Percentiles rank a stretch among this genome's conserved stretches.
These are phyloP conservation scores for Melierax canorus DNA, from an alignment of 2,113 vertebrate genomes.

Conservation along the genomic window DNA sequence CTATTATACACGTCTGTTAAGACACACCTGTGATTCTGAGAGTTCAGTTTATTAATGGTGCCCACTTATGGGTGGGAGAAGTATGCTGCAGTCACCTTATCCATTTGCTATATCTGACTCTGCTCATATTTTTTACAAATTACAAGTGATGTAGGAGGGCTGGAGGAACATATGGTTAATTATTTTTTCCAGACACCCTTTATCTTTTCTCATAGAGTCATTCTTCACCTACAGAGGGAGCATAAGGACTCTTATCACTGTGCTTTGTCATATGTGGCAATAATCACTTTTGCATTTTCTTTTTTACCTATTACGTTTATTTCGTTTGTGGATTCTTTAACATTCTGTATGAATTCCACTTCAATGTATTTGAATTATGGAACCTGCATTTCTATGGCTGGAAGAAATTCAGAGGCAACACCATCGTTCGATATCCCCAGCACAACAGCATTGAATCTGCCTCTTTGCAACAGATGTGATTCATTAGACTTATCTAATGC, in stretches of 20 bases:
- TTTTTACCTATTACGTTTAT: background rate
- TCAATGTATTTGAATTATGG: background rate
- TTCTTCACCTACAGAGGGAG: conserved; percentile 22
- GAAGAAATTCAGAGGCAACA: background rate
- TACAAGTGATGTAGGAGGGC: background rate
- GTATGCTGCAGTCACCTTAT: background rate
- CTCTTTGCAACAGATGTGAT: background rate
- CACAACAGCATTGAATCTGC: background rate
- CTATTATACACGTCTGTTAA: background rate
- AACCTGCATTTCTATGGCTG: background rate
- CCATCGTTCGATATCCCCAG: background rate
- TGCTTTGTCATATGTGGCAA: background rate
- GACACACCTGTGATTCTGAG: background rate
- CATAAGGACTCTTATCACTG: background rate
- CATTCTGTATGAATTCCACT: background rate
- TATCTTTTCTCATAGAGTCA: conserved; percentile 1
- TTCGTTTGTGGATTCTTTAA: background rate
- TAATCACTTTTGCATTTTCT: background rate
- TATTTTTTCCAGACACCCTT: conserved; percentile 20
- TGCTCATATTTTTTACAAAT: conserved; percentile 39
- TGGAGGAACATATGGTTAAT: conserved; percentile 40
- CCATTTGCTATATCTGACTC: background rate
- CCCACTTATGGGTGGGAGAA: background rate
- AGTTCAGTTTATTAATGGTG: background rate
- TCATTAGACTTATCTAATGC: background rate